Conservation (phyloP, 1,140 invertebrate genomes). For the Papilio helenus region DNA sequence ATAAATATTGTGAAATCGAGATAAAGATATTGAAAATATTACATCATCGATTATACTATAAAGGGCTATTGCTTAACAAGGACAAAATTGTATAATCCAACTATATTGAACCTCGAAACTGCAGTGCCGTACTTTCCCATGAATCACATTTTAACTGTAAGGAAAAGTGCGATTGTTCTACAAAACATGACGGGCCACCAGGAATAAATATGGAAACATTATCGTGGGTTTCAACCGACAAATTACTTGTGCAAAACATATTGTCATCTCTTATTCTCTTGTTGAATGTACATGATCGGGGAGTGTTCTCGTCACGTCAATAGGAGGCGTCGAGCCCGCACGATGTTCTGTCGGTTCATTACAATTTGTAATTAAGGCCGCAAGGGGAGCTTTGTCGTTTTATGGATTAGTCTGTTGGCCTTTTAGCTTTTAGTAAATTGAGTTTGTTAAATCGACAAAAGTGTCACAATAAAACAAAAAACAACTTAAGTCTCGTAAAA, state of each 20-base stretch:
- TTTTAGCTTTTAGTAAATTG: slow-evolving; percentile 31
- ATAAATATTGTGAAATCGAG: not conserved
- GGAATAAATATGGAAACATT: not conserved
- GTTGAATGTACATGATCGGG: not conserved
- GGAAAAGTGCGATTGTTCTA: not conserved
- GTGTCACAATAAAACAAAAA: not conserved
- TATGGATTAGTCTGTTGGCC: slow-evolving; percentile 5
- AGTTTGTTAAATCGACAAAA: not conserved
- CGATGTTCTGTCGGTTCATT: slow-evolving; percentile 67
- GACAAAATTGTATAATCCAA: not conserved
- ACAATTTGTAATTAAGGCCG: slow-evolving; percentile 78
- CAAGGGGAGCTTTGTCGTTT: slow-evolving; percentile 48
- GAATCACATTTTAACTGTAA: not conserved
- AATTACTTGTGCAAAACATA: too few relatives aligned
- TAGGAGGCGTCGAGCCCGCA: slow-evolving; percentile 45
- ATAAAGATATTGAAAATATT: not conserved
- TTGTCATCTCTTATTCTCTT: too few relatives aligned
- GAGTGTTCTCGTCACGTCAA: slow-evolving; percentile 22
- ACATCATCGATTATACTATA: not conserved
- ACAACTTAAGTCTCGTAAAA: too few relatives aligned
- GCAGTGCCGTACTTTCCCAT: not conserved
- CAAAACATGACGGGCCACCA: not conserved
- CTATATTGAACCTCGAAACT: not conserved
- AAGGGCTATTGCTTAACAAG: not conserved
- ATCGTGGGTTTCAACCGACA: not conserved